A percentile compares a stretch with the other conserved stretches of the same genome.
Conservation (phyloP, 2,888 invertebrate genomes). For the Sarcophaga caerulescens region DNA sequence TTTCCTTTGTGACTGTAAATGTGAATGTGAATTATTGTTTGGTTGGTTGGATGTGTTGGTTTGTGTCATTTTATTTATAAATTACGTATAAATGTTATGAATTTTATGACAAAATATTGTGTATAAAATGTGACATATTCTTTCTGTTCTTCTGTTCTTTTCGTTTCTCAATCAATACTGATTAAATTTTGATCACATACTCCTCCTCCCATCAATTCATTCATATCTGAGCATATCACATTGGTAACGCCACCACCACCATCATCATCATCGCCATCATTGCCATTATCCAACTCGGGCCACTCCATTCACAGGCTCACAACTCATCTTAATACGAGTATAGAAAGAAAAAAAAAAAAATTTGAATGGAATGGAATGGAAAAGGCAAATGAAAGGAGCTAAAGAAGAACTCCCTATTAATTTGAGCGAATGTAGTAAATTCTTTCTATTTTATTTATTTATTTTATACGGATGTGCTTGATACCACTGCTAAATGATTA, state of each 20-base stretch:
- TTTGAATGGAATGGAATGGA: no score
- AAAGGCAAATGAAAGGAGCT: neutral
- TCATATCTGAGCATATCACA: slow-evolving; percentile 18
- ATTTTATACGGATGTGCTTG: slow-evolving; percentile 4
- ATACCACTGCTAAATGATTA: neutral
- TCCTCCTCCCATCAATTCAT: slow-evolving; percentile 13
- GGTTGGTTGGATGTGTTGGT: neutral
- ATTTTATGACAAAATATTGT: slow-evolving; percentile 3
- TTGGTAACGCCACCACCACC: neutral
- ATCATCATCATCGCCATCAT: neutral
- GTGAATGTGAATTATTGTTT: neutral
- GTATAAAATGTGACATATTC: slow-evolving; percentile 9
- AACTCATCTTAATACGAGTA: slow-evolving; percentile 37
- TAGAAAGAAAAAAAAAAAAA: slow-evolving; percentile 1
- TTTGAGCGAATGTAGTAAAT: slow-evolving; percentile 33
- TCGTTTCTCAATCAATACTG: slow-evolving; percentile 19
- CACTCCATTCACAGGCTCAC: slow-evolving; percentile 1
- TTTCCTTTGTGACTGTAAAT: no score
- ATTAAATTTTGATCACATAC: slow-evolving; percentile 63
- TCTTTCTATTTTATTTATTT: slow-evolving; percentile 6
- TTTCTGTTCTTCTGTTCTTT: no score
- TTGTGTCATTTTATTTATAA: slow-evolving; percentile 28
- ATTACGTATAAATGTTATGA: slow-evolving; percentile 26
- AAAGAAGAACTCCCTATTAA: slow-evolving; percentile 27
- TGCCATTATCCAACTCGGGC: neutral